phyloP scores from a whole-genome alignment of 2,888 invertebrate species.

The Heliconius hortense region DNA sequence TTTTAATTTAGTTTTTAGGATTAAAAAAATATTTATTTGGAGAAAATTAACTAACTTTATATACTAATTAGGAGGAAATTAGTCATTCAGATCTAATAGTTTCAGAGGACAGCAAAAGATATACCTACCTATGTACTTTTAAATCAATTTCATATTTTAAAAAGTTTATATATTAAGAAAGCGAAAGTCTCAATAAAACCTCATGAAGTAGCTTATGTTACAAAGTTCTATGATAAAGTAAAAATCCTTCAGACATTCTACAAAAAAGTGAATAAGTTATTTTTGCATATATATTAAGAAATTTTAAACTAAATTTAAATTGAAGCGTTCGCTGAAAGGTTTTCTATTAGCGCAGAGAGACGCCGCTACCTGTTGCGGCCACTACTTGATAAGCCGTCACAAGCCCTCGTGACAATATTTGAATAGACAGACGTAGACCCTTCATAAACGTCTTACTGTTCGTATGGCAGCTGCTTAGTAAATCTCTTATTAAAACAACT shows the following conservation, averaged over 20 bases:
- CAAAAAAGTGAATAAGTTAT: slow-evolving; percentile 16
- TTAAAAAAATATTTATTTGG: too few species aligned
- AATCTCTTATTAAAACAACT: slow-evolving; percentile 16
- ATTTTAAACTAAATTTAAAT: slow-evolving; percentile 27
- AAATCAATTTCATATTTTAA: neutral
- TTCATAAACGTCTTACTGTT: slow-evolving; percentile 41
- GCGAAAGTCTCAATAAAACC: slow-evolving; percentile 3
- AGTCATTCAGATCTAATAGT: too few species aligned
- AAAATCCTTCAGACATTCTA: slow-evolving; percentile 22
- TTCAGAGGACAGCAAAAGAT: neutral
- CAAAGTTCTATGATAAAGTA: slow-evolving; percentile 8
- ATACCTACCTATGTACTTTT: neutral
- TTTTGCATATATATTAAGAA: slow-evolving; percentile 21
- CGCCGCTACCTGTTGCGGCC: slow-evolving; percentile 44
- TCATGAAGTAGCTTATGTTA: slow-evolving; percentile 11
- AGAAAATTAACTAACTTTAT: too few species aligned
- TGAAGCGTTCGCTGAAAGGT: slow-evolving; percentile 28
- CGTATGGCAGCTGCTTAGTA: neutral
- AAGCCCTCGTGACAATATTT: slow-evolving; percentile 46
- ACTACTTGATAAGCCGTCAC: slow-evolving; percentile 37
- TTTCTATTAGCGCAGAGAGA: slow-evolving; percentile 37
- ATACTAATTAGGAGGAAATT: too few species aligned
- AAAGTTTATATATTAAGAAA: neutral
- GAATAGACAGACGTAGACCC: slow-evolving; percentile 45
- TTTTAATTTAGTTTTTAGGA: too few species aligned